Evolutionary conservation across 2,797 vertebrate genomes (phyloP), one percentile per base, ranked within the genome.

Genomic region (Harpagifer antarcticus): DNA sequence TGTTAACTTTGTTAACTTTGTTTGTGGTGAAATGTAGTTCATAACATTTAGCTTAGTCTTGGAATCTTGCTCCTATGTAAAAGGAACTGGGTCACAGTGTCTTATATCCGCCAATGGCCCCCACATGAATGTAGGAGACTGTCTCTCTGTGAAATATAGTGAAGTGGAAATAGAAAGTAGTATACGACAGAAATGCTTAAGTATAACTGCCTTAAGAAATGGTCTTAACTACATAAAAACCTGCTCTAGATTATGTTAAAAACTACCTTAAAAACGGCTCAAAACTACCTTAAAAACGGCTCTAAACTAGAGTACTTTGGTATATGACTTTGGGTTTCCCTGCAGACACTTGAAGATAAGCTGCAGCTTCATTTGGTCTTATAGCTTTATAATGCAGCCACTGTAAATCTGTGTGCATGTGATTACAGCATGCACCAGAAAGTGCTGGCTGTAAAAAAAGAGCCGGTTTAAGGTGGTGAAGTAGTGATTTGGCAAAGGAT

Each of bases 391-490:
- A 66, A 53, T 31, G 40, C 58, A 44, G 42, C n/a, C 1, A 56
- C 17, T 44, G 65, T 72, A 27, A 47, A 43, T 33, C 17, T 68
- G 13, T 44, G 53, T 59, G 54, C 73, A 68, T 67, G 81, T 85
- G 80, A 77, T 45, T 31, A 20, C 3, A 9, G 55, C 66, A 31
- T 68, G 84, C 68, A 14, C 1, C 16, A 62, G 53, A 65, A 56
- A 61, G 55, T 20, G 61, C 33, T 5, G 23, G 23, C 33, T 74
- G 20, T 71, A 71, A 74, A 65, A 75, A 50, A 16, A 74, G 54
- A 65, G 74, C 61, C 78, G 70, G 61, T 79, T 78, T 72, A 19
- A 85, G 73, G 84, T 50, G 74, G 63, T 16, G 15, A 20, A 44
- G 53, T 7, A 52, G 27, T 58, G 68, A 72, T 74, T 56, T 68